Percentiles rank a stretch among this genome's conserved stretches.
Conservation (phyloP, 2,888 invertebrate species). For the Ormia ochracea region DNA sequence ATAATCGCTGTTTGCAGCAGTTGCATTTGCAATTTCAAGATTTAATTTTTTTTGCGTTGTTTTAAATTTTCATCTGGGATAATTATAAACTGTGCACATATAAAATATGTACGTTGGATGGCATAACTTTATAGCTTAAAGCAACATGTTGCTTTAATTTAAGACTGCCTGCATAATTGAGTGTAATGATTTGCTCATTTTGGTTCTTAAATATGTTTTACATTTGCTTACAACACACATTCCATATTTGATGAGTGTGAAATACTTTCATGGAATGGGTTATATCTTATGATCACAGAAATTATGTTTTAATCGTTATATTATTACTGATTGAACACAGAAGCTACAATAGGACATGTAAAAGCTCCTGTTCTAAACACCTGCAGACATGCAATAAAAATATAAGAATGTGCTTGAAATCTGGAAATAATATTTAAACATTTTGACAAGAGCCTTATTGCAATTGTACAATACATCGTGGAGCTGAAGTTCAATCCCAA, state of each 20-base stretch:
- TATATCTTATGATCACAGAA: too few species aligned
- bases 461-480: too few species aligned
- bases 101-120: conserved; percentile 58
- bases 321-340: too few species aligned
- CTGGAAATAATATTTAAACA: too few species aligned
- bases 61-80: conserved; percentile 45
- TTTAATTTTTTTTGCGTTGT: conserved; percentile 25
- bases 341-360: too few species aligned
- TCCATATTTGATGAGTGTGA: conserved; percentile 26
- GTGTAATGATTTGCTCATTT: conserved; percentile 18
- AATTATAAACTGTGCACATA: conserved; percentile 59
- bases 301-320: too few species aligned
- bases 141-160: conserved; percentile 29
- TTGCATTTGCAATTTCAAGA: conserved; percentile 15
- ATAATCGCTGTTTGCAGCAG: conserved; percentile 22
- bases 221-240: conserved; percentile 8
- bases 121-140: conserved; percentile 38
- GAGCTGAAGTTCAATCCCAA: too few species aligned
- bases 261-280: too few species aligned
- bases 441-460: too few species aligned
- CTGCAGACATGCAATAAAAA: too few species aligned
- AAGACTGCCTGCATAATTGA: not conserved
- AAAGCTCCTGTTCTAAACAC: too few species aligned
- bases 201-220: not conserved
- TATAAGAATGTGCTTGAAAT: too few species aligned